Conservation (phyloP, 2,888 invertebrate species). For the Eubasilissa splendida region DNA sequence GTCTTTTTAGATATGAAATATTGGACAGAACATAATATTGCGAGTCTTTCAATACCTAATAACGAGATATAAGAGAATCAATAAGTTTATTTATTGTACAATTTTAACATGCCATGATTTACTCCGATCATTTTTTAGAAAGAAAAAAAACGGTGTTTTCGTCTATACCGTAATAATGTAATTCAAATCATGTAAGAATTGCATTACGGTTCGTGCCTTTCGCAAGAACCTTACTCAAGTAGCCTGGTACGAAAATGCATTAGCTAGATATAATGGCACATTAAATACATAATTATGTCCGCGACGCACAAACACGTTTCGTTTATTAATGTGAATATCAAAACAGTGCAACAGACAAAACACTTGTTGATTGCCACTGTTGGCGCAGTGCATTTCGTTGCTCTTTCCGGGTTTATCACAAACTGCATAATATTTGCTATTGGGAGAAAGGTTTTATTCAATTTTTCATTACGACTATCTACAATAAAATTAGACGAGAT, state of each 20-base stretch:
- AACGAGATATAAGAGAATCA: too few species aligned
- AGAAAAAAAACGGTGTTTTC: background rate
- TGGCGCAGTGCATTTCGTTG: too few species aligned
- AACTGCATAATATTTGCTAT: too few species aligned
- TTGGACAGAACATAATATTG: too few species aligned
- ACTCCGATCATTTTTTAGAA: background rate
- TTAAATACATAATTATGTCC: constrained; percentile 28
- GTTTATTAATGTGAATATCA: constrained; percentile 4
- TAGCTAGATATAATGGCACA: constrained; percentile 24
- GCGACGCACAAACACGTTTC: constrained; percentile 25
- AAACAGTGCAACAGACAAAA: constrained; percentile 11
- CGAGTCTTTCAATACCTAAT: too few species aligned
- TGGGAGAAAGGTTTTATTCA: too few species aligned
- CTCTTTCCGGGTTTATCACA: too few species aligned
- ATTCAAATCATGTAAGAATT: constrained; percentile 19
- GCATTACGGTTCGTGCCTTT: constrained; percentile 14
- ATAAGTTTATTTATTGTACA: too few species aligned
- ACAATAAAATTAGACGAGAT: too few species aligned
- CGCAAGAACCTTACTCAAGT: constrained; percentile 21
- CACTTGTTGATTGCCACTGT: constrained; percentile 4
- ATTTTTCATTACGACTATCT: too few species aligned
- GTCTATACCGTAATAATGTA: background rate
- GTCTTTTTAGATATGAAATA: too few species aligned
- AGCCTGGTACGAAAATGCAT: constrained; percentile 17
- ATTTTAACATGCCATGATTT: too few species aligned